Conservation (phyloP, 2,888 invertebrate genomes). For the Acronicta aceris region DNA sequence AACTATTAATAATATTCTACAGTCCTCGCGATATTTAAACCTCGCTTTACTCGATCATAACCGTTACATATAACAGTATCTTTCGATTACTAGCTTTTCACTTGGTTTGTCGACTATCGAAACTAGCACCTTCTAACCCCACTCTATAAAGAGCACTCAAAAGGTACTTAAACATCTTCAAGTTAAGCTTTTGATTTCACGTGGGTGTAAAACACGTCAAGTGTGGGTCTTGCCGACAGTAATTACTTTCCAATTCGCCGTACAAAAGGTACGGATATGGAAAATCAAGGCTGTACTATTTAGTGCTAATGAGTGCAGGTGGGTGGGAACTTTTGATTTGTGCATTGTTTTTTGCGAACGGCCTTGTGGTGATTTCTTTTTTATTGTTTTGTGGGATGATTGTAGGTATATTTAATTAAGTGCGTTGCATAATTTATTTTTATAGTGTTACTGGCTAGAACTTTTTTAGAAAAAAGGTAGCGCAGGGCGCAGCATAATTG, state of each 20-base stretch:
- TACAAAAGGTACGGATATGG: constrained; percentile 63
- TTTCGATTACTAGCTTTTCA: neutral
- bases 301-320: constrained; percentile 62
- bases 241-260: constrained; percentile 79
- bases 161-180: constrained; percentile 68
- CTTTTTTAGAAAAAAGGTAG: too few relatives aligned
- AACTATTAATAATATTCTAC: too few relatives aligned
- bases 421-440: constrained; percentile 16
- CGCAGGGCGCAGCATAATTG: too few relatives aligned
- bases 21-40: too few relatives aligned
- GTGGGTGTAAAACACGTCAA: constrained; percentile 70
- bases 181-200: constrained; percentile 64
- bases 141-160: constrained; percentile 68
- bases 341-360: constrained; percentile 58
- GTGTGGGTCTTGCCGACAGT: constrained; percentile 70
- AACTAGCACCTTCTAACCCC: constrained; percentile 31
- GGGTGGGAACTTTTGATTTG: constrained; percentile 60
- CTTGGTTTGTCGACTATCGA: constrained; percentile 13
- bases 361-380: constrained; percentile 55
- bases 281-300: constrained; percentile 57
- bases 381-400: constrained; percentile 50
- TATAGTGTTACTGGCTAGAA: too few relatives aligned
- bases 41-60: too few relatives aligned
- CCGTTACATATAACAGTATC: too few relatives aligned
- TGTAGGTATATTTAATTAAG: constrained; percentile 20